These are phyloP conservation scores for Pseudorhombus dupliciocellatus DNA, from an alignment of 2,113 vertebrate genomes.

Conservation along the genomic window DNA sequence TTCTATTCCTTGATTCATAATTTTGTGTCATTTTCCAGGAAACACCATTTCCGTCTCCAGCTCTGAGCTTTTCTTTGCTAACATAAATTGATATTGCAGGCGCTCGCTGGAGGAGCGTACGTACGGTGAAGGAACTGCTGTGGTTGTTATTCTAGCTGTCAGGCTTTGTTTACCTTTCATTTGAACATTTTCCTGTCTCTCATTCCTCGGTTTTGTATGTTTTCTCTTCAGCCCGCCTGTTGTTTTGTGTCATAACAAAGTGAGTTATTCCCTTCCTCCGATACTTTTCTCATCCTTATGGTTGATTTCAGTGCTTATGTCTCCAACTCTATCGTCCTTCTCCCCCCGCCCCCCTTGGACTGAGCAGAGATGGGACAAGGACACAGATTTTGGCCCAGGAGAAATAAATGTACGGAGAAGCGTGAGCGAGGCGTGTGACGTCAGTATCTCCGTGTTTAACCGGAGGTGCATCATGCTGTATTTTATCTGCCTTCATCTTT, in stretches of 20 bases:
- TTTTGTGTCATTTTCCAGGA: constrained; percentile 39
- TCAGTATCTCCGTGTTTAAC: constrained; percentile 5
- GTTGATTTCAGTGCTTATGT: constrained; percentile 68
- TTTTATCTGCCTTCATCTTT: constrained; percentile 23
- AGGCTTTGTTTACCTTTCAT: constrained; percentile 81
- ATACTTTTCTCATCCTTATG: constrained; percentile 60
- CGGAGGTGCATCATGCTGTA: constrained; percentile 16
- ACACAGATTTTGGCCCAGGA: not conserved
- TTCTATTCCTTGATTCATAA: constrained; percentile 8
- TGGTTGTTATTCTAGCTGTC: constrained; percentile 81
- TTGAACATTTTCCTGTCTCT: constrained; percentile 79
- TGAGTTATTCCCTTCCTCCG: constrained; percentile 58
- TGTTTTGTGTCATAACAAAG: constrained; percentile 85
- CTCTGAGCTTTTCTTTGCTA: constrained; percentile 67
- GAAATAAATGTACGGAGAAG: constrained; percentile 2
- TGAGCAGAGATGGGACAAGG: constrained; percentile 40
- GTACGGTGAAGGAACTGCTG: constrained; percentile 59
- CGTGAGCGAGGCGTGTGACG: constrained; percentile 20
- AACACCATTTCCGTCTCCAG: constrained; percentile 52
- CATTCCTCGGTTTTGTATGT: constrained; percentile 79
- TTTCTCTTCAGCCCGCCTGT: constrained; percentile 76
- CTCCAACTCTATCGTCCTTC: constrained; percentile 59
- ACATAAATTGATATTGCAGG: constrained; percentile 73
- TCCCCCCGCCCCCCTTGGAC: constrained; percentile 24
- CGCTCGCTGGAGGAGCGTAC: constrained; percentile 46